Percentiles rank a stretch among this genome's conserved stretches.
Conservation (phyloP, 2,888 invertebrate genomes). For the Drosophila pullipes region DNA sequence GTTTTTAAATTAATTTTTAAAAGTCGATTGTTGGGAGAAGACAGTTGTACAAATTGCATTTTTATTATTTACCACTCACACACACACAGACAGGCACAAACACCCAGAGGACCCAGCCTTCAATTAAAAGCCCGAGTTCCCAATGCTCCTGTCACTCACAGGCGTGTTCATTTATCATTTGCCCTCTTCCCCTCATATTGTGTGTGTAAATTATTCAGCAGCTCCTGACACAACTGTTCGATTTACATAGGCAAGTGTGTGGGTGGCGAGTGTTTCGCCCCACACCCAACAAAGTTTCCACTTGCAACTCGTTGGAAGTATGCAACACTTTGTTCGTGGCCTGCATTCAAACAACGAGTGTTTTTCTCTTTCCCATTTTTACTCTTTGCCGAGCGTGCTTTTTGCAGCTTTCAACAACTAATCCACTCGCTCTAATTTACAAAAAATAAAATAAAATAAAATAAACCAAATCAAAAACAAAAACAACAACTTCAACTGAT, state of each 20-base stretch:
- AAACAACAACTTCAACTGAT: slow-evolving; percentile 66
- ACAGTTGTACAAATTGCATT: slow-evolving; percentile 34
- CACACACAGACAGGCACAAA: slow-evolving; percentile 21
- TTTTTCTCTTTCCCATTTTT: neutral
- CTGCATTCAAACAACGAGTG: slow-evolving; percentile 4
- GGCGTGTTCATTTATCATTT: slow-evolving; percentile 39
- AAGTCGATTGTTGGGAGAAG: slow-evolving; percentile 11
- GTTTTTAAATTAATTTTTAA: slow-evolving; percentile 23
- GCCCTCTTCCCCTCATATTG: slow-evolving; percentile 23
- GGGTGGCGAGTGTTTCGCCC: neutral
- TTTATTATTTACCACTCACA: slow-evolving; percentile 62
- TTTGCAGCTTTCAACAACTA: slow-evolving; percentile 34
- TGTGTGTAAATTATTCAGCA: slow-evolving; percentile 60
- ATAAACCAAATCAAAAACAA: slow-evolving; percentile 18
- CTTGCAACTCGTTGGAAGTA: slow-evolving; percentile 25
- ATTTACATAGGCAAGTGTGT: slow-evolving; percentile 59
- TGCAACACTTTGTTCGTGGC: slow-evolving; percentile 30
- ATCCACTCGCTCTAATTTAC: slow-evolving; percentile 40
- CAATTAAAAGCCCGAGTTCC: slow-evolving; percentile 56
- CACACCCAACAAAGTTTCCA: slow-evolving; percentile 33
- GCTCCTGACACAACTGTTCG: slow-evolving; percentile 65
- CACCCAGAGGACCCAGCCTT: slow-evolving; percentile 32
- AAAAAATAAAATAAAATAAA: slow-evolving; percentile 2
- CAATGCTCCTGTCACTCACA: slow-evolving; percentile 48
- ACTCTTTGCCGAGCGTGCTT: neutral